phyloP scores from a whole-genome alignment of 2,113 vertebrate genomes.

The Poeciliopsis retropinna region DNA sequence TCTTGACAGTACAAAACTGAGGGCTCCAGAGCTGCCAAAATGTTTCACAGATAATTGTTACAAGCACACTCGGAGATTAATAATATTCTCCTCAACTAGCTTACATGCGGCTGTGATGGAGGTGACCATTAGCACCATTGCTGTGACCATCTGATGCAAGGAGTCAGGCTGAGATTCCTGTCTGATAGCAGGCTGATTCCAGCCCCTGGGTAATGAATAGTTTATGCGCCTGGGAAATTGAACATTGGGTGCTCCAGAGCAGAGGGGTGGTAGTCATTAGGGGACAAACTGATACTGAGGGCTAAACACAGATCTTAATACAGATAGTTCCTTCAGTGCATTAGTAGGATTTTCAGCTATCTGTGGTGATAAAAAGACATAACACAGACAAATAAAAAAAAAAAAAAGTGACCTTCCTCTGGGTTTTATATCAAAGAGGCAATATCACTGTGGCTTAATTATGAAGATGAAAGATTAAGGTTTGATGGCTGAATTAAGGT shows the following conservation, averaged over 20 bases:
- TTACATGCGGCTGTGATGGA: constrained; percentile 32
- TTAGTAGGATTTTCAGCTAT: constrained; percentile 52
- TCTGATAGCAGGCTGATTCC: constrained; percentile 53
- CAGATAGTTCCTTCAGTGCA: constrained; percentile 46
- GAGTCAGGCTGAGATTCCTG: constrained; percentile 46
- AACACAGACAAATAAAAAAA: not conserved
- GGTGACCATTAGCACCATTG: constrained; percentile 40
- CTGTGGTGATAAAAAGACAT: constrained; percentile 25
- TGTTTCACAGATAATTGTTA: constrained; percentile 26
- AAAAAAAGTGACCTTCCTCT: not conserved
- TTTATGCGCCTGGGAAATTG: constrained; percentile 59
- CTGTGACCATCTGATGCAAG: constrained; percentile 48
- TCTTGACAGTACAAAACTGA: constrained; percentile 18
- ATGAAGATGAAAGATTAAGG: not conserved
- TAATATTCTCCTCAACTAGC: constrained; percentile 25
- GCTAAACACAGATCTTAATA: constrained; percentile 62
- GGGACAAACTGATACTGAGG: constrained; percentile 51
- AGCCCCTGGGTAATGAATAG: constrained; percentile 49
- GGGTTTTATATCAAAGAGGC: not conserved
- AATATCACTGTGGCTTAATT: not conserved
- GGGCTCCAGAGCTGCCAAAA: not conserved
- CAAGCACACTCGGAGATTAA: constrained; percentile 38
- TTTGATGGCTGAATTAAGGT: constrained; percentile 22
- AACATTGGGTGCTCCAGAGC: constrained; percentile 39
- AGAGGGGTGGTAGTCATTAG: constrained; percentile 54